A percentile compares a stretch with the other conserved stretches of the same genome.
Evolutionary conservation across 2,113 vertebrate genomes (phyloP).

Genomic region (Clarias batrachus): DNA sequence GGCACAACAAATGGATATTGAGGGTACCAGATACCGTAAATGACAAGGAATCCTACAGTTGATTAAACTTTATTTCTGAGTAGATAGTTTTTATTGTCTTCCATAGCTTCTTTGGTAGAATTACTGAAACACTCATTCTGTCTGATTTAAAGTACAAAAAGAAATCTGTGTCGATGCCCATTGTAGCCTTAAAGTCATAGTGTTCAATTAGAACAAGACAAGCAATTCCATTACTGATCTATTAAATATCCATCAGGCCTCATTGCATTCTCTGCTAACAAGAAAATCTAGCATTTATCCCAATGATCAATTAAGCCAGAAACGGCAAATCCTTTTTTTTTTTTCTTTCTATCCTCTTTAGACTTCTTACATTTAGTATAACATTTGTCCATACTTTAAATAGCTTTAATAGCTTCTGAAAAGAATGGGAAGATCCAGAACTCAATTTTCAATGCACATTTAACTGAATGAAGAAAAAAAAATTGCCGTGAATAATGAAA

Average conservation of each 20-base stretch:
- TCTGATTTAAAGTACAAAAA: not conserved
- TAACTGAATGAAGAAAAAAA: slow-evolving; percentile 40
- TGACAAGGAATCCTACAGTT: not conserved
- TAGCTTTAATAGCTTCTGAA: slow-evolving; percentile 59
- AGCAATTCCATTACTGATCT: slow-evolving; percentile 50
- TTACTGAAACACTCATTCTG: not conserved
- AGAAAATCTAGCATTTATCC: slow-evolving; percentile 31
- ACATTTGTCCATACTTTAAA: slow-evolving; percentile 62
- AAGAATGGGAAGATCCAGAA: slow-evolving; percentile 51
- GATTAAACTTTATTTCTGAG: not conserved
- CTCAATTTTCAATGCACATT: slow-evolving; percentile 53
- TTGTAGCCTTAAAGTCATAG: slow-evolving; percentile 31
- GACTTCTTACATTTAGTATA: slow-evolving; percentile 49
- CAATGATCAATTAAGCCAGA: slow-evolving; percentile 27
- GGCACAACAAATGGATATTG: not conserved
- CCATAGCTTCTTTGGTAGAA: not conserved
- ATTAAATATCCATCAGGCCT: slow-evolving; percentile 44
- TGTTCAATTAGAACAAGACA: slow-evolving; percentile 42
- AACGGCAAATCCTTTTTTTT: not conserved
- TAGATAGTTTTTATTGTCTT: not conserved
- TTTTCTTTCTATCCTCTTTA: not conserved
- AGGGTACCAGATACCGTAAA: too few relatives aligned
- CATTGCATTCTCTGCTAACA: slow-evolving; percentile 21
- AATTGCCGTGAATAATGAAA: slow-evolving; percentile 55
- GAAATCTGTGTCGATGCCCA: slow-evolving; percentile 40